These are phyloP conservation scores for Neolamprologus modestus DNA, from an alignment of 2,113 vertebrate species.

Conservation along the genomic window DNA sequence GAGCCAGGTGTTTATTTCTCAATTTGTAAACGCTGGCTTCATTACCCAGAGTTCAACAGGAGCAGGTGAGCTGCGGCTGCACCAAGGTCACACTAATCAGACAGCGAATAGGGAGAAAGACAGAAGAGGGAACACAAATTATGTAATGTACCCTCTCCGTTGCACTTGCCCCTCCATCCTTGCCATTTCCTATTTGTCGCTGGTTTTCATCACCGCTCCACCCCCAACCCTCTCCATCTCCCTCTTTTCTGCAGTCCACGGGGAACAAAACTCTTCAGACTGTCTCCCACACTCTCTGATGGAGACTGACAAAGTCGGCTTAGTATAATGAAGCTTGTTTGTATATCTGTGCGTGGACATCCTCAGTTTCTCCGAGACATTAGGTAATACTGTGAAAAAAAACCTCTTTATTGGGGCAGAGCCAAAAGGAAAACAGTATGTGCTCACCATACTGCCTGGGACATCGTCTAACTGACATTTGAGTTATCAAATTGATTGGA, in stretches of 20 bases:
- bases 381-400: neutral
- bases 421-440: neutral
- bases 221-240: neutral
- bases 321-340: neutral
- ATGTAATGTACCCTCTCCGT: constrained; percentile 45
- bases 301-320: constrained; percentile 47
- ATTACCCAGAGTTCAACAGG: constrained; percentile 65
- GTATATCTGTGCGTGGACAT: neutral
- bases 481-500: neutral
- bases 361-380: neutral
- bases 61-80: constrained; percentile 34
- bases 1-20: constrained; percentile 63
- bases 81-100: constrained; percentile 64
- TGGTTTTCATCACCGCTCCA: neutral
- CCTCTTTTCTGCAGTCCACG: constrained; percentile 49
- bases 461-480: neutral
- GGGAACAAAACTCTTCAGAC: constrained; percentile 71
- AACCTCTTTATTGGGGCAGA: neutral
- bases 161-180: constrained; percentile 1
- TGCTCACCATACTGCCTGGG: neutral
- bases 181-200: constrained; percentile 16
- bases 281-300: constrained; percentile 19
- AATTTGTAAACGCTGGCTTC: constrained; percentile 57
- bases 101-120: constrained; percentile 22
- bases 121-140: constrained; percentile 33